Percentiles rank a stretch among this genome's conserved stretches.
These are phyloP conservation scores for Muscicapa comitata DNA, from an alignment of 2,797 vertebrate genomes.

Conservation along the genomic window DNA sequence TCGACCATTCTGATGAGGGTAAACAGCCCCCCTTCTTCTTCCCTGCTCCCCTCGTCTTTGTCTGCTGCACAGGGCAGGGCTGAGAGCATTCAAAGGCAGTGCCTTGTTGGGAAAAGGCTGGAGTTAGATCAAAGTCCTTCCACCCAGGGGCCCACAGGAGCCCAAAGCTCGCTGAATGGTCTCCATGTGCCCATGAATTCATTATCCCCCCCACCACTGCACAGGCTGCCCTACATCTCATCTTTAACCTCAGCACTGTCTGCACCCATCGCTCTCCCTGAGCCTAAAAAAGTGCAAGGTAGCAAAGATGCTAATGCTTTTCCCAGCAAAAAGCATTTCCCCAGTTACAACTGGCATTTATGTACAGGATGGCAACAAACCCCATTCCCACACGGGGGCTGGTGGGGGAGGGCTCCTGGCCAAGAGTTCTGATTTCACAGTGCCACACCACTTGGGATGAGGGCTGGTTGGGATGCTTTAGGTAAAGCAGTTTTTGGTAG, in stretches of 20 bases:
- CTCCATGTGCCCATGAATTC: neutral
- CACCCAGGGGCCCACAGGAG: neutral
- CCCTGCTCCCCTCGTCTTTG: neutral
- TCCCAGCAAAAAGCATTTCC: neutral
- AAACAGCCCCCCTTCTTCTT: neutral
- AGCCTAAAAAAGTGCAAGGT: neutral
- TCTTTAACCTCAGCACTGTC: neutral
- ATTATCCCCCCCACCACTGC: neutral
- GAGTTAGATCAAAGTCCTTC: slow-evolving; percentile 28
- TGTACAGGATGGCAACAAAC: neutral
- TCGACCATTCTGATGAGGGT: slow-evolving; percentile 20
- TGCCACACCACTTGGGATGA: neutral
- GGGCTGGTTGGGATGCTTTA: neutral
- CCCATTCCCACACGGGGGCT: neutral
- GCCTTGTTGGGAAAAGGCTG: slow-evolving; percentile 45
- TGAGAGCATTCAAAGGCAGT: neutral
- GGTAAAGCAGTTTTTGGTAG: neutral
- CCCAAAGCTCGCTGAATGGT: neutral
- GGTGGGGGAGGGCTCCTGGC: neutral
- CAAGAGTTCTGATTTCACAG: neutral
- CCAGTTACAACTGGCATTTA: neutral
- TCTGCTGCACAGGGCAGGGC: neutral
- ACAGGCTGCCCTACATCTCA: neutral
- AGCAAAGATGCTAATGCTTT: neutral
- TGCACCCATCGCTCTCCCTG: neutral